Percentiles rank a stretch among this genome's conserved stretches.
Evolutionary conservation across 2,113 vertebrate genomes (phyloP).

Genomic region (Octodon degus): DNA sequence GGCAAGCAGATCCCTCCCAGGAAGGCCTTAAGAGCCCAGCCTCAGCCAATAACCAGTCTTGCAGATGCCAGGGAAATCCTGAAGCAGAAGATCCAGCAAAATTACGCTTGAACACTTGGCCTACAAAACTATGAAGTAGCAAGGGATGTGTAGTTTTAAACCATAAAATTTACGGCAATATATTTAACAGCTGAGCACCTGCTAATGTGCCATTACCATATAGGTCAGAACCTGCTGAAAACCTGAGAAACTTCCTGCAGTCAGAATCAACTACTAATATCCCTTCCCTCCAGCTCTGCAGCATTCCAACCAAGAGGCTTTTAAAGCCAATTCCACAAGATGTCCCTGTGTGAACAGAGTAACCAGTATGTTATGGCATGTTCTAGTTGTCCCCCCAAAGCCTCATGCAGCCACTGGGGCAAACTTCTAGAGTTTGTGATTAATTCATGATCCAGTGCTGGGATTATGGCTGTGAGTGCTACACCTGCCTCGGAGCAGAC

Average conservation of each 20-base stretch:
- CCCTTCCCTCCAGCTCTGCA: neutral
- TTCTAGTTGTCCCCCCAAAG: too few species aligned
- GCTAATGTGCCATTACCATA: neutral
- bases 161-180: neutral
- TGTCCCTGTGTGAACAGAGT: neutral
- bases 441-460: too few species aligned
- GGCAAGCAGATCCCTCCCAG: neutral
- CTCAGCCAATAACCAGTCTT: neutral
- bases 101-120: neutral
- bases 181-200: neutral
- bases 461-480: too few species aligned
- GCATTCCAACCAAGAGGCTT: neutral
- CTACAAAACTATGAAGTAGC: neutral
- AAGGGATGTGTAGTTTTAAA: neutral
- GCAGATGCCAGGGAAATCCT: neutral
- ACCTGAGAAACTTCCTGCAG: neutral
- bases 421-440: too few species aligned
- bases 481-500: too few species aligned
- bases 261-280: neutral
- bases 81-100: neutral
- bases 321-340: neutral
- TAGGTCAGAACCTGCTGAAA: constrained; percentile 6
- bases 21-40: neutral
- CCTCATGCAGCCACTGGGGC: too few species aligned
- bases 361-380: neutral